Percentiles rank a stretch among this genome's conserved stretches.
Evolutionary conservation across 1,140 invertebrate genomes (phyloP).

Genomic region (Cydia strobilella): DNA sequence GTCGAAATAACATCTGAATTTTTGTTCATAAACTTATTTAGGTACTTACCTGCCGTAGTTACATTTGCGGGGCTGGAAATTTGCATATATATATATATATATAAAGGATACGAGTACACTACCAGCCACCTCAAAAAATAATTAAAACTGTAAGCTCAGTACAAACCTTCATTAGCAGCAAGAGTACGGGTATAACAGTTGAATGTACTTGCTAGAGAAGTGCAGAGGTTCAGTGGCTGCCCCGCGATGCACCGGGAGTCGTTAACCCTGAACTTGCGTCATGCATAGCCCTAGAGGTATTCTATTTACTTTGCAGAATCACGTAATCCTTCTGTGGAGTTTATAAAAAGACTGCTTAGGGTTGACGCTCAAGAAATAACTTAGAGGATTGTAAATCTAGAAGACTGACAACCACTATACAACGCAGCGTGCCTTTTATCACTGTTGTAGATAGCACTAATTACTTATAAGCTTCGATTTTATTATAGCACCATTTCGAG

Average conservation of each 20-base stretch:
- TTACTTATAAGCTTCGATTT: too few relatives aligned
- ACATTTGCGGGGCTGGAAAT: not conserved
- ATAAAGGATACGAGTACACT: not conserved
- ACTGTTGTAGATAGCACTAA: too few relatives aligned
- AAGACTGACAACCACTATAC: too few relatives aligned
- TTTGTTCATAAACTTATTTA: slow-evolving; percentile 33
- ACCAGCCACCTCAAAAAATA: slow-evolving; percentile 29
- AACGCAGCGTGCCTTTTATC: too few relatives aligned
- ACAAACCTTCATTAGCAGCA: slow-evolving; percentile 33
- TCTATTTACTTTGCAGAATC: slow-evolving; percentile 22
- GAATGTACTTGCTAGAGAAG: slow-evolving; percentile 44
- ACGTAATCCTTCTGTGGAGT: slow-evolving; percentile 17
- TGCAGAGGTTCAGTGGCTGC: slow-evolving; percentile 20
- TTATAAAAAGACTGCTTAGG: slow-evolving; percentile 17
- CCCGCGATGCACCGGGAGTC: slow-evolving; percentile 38
- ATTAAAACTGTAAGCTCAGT: slow-evolving; percentile 17
- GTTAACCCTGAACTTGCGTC: slow-evolving; percentile 44
- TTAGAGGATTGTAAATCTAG: too few relatives aligned
- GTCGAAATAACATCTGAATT: not conserved
- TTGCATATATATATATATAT: not conserved
- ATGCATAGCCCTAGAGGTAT: slow-evolving; percentile 7
- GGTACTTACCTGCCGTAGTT: not conserved
- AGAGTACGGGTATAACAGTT: slow-evolving; percentile 37
- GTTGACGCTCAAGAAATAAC: not conserved
- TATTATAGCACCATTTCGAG: too few relatives aligned